Conservation (phyloP, 1,140 invertebrate genomes). For the Caenorhabditis briggsae region DNA sequence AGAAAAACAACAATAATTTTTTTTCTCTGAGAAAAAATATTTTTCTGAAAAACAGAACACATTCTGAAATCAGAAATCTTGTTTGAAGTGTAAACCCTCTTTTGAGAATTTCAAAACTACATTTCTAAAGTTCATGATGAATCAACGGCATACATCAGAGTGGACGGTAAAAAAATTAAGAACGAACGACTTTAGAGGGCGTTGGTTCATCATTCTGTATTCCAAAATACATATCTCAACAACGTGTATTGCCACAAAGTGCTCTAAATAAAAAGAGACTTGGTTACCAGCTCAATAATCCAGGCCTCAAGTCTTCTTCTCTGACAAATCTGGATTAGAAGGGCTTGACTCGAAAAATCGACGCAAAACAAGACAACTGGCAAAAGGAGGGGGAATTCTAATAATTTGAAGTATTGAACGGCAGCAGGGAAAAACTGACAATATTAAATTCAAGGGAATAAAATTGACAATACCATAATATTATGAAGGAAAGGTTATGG, state of each 20-base stretch:
- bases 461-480: background rate
- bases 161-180: background rate
- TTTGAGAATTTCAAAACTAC: no score
- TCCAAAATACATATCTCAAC: background rate
- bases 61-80: no score
- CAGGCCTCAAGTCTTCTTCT: background rate
- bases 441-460: background rate
- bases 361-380: background rate
- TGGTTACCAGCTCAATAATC: slow-evolving; percentile 22
- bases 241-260: background rate
- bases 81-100: no score
- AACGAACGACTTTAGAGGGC: background rate
- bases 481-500: no score
- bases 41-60: no score
- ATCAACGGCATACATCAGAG: background rate
- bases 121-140: background rate
- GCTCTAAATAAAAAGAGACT: background rate
- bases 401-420: background rate
- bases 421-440: background rate
- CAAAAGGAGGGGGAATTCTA: background rate
- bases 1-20: no score
- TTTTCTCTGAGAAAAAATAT: no score
- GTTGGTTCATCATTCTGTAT: background rate
- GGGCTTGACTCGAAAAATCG: slow-evolving; percentile 10
- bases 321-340: slow-evolving; percentile 43